Evolutionary conservation across 2,113 vertebrate genomes (phyloP).

Genomic region (Oncorhynchus kisutch): DNA sequence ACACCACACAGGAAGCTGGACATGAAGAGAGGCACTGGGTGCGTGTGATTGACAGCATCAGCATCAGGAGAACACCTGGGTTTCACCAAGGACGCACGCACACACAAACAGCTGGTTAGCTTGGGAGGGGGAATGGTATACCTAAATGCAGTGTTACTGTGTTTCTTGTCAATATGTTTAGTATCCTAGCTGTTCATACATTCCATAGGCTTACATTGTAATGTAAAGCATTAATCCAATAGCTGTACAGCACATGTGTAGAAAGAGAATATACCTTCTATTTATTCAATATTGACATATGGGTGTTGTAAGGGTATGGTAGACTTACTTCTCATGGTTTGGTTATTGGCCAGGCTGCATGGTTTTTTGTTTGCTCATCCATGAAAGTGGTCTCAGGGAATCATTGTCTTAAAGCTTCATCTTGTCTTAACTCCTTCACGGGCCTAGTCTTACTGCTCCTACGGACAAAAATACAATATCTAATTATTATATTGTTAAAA

Average conservation of each 20-base stretch:
- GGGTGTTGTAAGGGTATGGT: neutral
- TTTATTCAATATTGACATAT: too few relatives aligned
- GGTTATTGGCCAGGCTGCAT: constrained; percentile 13
- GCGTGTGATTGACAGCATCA: constrained; percentile 55
- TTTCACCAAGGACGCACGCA: neutral
- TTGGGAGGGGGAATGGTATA: neutral
- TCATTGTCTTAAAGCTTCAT: neutral
- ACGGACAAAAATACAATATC: neutral
- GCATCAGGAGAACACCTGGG: constrained; percentile 65
- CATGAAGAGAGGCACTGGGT: constrained; percentile 49
- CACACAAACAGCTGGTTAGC: constrained; percentile 8
- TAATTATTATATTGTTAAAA: neutral
- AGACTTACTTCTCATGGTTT: constrained; percentile 49
- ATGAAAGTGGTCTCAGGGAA: constrained; percentile 3
- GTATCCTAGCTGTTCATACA: too few relatives aligned
- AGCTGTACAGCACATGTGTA: neutral
- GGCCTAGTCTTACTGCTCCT: neutral
- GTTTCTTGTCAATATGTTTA: too few relatives aligned
- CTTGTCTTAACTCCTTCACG: neutral
- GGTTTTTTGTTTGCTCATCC: too few relatives aligned
- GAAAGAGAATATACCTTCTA: too few relatives aligned
- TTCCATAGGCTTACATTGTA: too few relatives aligned
- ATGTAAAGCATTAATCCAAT: too few relatives aligned
- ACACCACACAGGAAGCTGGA: constrained; percentile 66
- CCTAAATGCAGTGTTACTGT: too few relatives aligned